Conservation (phyloP, 2,797 vertebrate species). For the Pseudochirops corinnae region DNA sequence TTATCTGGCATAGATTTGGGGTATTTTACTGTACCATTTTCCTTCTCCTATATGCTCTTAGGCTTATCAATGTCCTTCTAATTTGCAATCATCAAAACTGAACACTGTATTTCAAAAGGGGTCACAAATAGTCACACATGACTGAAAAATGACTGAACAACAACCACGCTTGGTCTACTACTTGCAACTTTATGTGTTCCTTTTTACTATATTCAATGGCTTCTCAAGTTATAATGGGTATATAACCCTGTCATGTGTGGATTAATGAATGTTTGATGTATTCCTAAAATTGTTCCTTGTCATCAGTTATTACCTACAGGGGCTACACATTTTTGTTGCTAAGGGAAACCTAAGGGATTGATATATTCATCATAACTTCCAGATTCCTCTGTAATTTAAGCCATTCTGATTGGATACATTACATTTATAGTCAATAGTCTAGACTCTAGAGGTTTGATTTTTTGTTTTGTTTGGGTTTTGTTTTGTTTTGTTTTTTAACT, state of each 20-base stretch:
- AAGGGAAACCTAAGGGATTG: too few relatives aligned
- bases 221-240: not conserved
- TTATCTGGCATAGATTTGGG: not conserved
- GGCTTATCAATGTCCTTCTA: not conserved
- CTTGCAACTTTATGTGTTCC: not conserved
- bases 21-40: not conserved
- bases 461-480: not conserved
- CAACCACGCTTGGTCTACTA: not conserved
- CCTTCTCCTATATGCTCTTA: constrained; percentile 1
- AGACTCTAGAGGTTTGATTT: not conserved
- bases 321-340: too few relatives aligned
- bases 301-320: not conserved
- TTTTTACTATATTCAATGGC: not conserved
- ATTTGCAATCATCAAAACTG: not conserved
- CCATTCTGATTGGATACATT: not conserved
- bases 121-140: not conserved
- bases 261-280: not conserved
- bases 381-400: not conserved
- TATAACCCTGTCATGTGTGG: not conserved
- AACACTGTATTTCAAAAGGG: not conserved
- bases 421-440: not conserved
- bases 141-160: not conserved
- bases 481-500: not conserved
- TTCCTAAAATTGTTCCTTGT: not conserved
- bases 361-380: not conserved